Evolutionary conservation across 2,113 vertebrate genomes (phyloP), one percentile per base, ranked within the genome.

Genomic region (Solea solea): DNA sequence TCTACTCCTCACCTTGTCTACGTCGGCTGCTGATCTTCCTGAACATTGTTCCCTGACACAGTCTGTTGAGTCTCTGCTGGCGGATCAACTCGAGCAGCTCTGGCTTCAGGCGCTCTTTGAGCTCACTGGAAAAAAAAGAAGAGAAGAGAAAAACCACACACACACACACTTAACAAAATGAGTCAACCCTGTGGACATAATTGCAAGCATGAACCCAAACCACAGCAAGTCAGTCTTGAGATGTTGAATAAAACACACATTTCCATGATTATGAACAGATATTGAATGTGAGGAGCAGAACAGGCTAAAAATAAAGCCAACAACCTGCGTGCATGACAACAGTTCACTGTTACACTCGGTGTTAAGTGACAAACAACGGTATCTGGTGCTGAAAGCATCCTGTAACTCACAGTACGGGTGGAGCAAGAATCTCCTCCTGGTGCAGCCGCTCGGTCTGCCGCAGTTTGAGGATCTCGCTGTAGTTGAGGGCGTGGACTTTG

Each of bases 21-120:
- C 97, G 91, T 6, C 97, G 95, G 90, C 94, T 98, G 93, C 97
- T 98, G 69, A 99, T 96, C 92, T 98, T 98, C 45, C 94, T 95
- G 90, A 99, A 99, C 73, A 96, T 94, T 0, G 96, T 98, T 52
- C 98, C 98, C 59, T 96, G 95, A 0, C 96, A 98, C 76, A 99
- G 94, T 5, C 94, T 91, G 85, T 96, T 95, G 81, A 99, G 91
- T 49, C 98, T 94, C 92, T 99, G 97, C 90, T 98, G 96, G 11
- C 92, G 94, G 86, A 99, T 96, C 90, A 99, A 84, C 80, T 94
- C 93, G 69, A 98, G 74, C 40, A 99, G 94, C 88, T 99, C 96
- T 0, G 97, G 96, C 88, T 98, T 97, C 83, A 99, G 90, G 34
- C 94, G 95, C 88, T 98, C 95, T 2, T 96, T 95, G 21, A 99